A percentile compares a stretch with the other conserved stretches of the same genome.
phyloP scores from a whole-genome alignment of 2,888 invertebrate genomes.

The Coelopa pilipes region DNA sequence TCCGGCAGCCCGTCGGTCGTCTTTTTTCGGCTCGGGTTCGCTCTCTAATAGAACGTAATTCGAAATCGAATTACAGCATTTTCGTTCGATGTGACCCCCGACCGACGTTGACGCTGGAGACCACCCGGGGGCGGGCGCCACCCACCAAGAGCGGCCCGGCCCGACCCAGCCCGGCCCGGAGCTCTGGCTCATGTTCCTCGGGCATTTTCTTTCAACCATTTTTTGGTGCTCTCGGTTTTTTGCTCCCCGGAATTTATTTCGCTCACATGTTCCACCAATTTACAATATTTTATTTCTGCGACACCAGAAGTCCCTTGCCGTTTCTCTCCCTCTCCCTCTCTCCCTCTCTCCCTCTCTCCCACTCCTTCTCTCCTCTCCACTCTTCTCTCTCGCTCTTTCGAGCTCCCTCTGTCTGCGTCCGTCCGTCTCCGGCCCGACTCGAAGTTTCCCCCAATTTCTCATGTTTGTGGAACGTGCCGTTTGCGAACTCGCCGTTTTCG shows the following conservation, averaged over 20 bases:
- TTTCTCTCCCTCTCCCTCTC: too few relatives aligned
- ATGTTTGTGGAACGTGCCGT: conserved; percentile 37
- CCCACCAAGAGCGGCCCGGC: neutral
- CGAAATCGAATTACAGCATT: conserved; percentile 20
- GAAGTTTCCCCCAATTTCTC: conserved; percentile 13
- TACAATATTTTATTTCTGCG: conserved; percentile 38
- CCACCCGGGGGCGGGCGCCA: neutral
- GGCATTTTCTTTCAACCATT: conserved; percentile 7
- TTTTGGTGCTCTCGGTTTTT: neutral
- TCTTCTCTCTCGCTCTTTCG: too few relatives aligned
- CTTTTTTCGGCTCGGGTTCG: neutral
- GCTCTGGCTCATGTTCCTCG: neutral
- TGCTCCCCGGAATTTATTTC: conserved; percentile 11
- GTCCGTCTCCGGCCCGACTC: neutral
- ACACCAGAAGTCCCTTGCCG: conserved; percentile 22
- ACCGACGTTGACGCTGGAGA: neutral
- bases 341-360: too few relatives aligned
- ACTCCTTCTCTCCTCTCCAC: too few relatives aligned
- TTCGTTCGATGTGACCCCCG: too few relatives aligned
- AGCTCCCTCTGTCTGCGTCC: neutral
- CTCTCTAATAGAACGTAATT: conserved; percentile 24
- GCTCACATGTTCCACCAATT: conserved; percentile 37
- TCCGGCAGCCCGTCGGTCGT: neutral
- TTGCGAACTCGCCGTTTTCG: conserved; percentile 22
- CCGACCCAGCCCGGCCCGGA: neutral